Base-by-base conservation (phyloP, 2,888 invertebrate genomes). In the Agriopis marginaria region DNA sequence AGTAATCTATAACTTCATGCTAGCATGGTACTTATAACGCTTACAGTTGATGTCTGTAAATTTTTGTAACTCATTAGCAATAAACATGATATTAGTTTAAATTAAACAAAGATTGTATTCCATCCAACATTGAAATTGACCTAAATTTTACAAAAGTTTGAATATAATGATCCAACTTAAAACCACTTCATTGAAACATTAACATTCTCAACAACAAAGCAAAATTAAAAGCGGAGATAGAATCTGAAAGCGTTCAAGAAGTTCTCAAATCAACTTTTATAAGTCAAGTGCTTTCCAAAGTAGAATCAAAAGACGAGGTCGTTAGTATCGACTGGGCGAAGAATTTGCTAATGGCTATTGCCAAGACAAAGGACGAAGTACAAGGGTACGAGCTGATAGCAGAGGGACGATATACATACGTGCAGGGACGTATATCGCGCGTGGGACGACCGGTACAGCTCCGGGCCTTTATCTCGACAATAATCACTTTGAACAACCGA, bases 401-500 rank as follows among this genome's bases (percentile, higher is more conserved):
- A 44, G 77, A 78, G 80, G 75, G 75, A 74, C 76, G 79, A 75
- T 75, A 53, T 58, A 62, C 44, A 66, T 44, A 60, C 42, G 67
- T 67, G 71, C 45, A 62, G 81, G 72, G 73, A 75, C 77, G 75
- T 66, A 78, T 78, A 75, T 68, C 81, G 83, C 68, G 91, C 88
- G 91, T 90, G 89, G 92, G 93, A 85, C 88, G 89, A 80, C 82
- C 87, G 88, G 82, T 82, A 83, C 84, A 83, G 86, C 90, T 85
- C 87, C 73, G 80, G 86, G 54, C 84, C 82, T 84, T 88, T 94
- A 94, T 93, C 93, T 90, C 79, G 72, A 80, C 85, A 86, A 89
- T 90, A 93, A 94, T 93, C 93, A 91, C 93, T 93, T 93, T 92
- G 93, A 94, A 92, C 92, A 89, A 88, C 89, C 91, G 89, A 92